A percentile compares a stretch with the other conserved stretches of the same genome.
Conservation (phyloP, 2,888 invertebrate genomes). For the Macrophya annulata region DNA sequence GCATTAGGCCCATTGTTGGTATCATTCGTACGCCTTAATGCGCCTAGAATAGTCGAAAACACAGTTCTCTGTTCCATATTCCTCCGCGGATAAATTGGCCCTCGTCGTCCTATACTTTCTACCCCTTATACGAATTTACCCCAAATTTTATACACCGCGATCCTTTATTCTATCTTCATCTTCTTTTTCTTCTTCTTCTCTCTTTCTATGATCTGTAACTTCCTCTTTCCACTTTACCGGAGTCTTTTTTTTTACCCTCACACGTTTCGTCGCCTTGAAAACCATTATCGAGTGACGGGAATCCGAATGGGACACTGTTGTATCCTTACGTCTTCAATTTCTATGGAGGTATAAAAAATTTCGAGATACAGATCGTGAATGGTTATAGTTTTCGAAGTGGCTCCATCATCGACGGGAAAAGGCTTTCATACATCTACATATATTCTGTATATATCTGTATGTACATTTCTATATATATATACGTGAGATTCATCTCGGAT, state of each 20-base stretch:
- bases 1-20: slow-evolving; percentile 65
- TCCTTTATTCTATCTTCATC: background rate
- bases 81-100: slow-evolving; percentile 31
- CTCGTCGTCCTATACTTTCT: background rate
- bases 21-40: slow-evolving; percentile 54
- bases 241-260: background rate
- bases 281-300: slow-evolving; percentile 38
- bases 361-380: background rate
- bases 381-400: slow-evolving; percentile 9
- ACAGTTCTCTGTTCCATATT: slow-evolving; percentile 33
- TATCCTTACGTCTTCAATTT: slow-evolving; percentile 15
- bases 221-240: background rate
- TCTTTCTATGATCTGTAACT: slow-evolving; percentile 26
- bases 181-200: background rate
- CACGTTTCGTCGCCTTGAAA: slow-evolving; percentile 18
- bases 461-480: background rate
- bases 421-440: background rate
- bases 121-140: background rate
- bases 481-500: slow-evolving; percentile 8
- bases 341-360: background rate
- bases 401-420: background rate
- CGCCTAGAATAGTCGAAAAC: slow-evolving; percentile 34
- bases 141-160: background rate
- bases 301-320: background rate
- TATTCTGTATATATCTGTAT: background rate